These are phyloP conservation scores for Prolemur simus DNA, from an alignment of 2,113 vertebrate species.

Conservation along the genomic window DNA sequence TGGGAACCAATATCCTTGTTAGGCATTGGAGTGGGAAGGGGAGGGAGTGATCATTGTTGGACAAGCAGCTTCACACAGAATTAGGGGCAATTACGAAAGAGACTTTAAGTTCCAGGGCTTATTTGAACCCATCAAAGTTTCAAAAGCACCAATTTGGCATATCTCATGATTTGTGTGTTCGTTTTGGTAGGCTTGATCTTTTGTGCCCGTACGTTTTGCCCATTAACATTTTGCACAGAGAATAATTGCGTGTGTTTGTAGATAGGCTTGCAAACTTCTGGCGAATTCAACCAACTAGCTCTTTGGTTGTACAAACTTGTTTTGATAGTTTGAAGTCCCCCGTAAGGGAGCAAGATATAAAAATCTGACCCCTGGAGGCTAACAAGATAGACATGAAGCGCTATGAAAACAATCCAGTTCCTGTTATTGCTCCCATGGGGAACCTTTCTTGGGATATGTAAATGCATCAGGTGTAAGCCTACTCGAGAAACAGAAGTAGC, in stretches of 20 bases:
- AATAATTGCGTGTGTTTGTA: background rate
- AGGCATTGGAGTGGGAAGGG: background rate
- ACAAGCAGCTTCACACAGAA: background rate
- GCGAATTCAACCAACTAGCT: background rate
- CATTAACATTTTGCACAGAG: constrained; percentile 22
- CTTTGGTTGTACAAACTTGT: background rate
- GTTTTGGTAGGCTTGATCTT: constrained; percentile 14
- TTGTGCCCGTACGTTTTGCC: background rate
- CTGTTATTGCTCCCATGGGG: background rate
- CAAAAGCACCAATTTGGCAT: background rate
- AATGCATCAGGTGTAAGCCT: background rate
- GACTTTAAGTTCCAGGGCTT: constrained; percentile 6
- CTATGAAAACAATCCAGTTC: background rate
- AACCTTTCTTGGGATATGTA: background rate
- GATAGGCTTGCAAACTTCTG: background rate
- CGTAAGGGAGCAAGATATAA: background rate
- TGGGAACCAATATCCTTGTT: background rate
- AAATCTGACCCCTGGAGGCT: background rate
- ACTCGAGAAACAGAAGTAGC: background rate
- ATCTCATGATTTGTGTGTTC: background rate
- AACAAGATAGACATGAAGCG: background rate
- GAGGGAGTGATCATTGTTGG: background rate
- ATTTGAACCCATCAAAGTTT: constrained; percentile 31
- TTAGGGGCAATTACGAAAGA: constrained; percentile 8
- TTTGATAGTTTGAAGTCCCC: constrained; percentile 41